Percentiles rank a stretch among this genome's conserved stretches.
Conservation (phyloP, 2,797 vertebrate genomes). For the Acrocephalus scirpaceus region DNA sequence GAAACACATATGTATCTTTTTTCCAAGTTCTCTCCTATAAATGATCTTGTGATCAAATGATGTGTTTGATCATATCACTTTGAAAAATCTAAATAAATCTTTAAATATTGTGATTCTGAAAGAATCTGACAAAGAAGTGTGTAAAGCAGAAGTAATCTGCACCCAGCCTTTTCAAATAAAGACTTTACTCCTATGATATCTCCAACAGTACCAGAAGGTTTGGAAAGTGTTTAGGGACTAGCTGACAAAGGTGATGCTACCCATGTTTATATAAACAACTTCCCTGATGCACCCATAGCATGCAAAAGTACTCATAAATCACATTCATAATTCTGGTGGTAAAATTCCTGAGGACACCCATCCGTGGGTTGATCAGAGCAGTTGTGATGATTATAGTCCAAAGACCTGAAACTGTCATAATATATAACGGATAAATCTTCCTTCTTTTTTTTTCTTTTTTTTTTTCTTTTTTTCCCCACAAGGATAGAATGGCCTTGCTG, state of each 20-base stretch:
- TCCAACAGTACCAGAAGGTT: background rate
- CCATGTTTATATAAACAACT: background rate
- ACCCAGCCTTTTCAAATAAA: background rate
- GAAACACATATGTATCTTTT: background rate
- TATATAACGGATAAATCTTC: background rate
- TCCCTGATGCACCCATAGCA: background rate
- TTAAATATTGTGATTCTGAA: background rate
- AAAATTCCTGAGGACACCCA: background rate
- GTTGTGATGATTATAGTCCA: background rate
- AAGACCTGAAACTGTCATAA: slow-evolving; percentile 24
- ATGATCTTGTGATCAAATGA: background rate
- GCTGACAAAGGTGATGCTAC: background rate
- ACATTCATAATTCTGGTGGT: background rate
- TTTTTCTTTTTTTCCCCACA: background rate
- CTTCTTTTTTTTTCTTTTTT: background rate
- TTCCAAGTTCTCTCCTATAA: background rate
- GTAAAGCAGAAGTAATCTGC: background rate
- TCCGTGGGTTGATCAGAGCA: background rate
- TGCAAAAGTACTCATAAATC: background rate
- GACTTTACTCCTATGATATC: background rate
- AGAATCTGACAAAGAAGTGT: background rate
- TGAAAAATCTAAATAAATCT: background rate
- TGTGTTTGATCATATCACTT: background rate
- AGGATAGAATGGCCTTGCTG: background rate
- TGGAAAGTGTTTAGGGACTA: background rate